phyloP scores from a whole-genome alignment of 2,888 invertebrate species.

The Cephus rjabovi region DNA sequence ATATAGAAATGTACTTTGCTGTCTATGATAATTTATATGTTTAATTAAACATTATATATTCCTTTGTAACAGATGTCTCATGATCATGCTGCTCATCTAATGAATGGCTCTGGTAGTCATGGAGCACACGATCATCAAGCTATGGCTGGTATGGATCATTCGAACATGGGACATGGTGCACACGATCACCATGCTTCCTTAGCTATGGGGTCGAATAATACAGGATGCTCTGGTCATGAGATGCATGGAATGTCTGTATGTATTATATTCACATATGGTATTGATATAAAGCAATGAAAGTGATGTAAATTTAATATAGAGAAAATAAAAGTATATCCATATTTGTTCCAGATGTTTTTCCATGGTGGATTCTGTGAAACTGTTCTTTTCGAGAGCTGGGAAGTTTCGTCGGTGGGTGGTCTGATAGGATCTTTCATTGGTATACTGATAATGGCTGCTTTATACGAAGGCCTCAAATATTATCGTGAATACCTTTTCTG shows the following conservation, averaged over 20 bases:
- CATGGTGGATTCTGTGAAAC: constrained; percentile 83
- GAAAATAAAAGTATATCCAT: neutral
- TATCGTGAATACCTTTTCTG: constrained; percentile 80
- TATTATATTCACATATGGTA: constrained; percentile 18
- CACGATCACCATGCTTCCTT: constrained; percentile 11
- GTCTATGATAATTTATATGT: neutral
- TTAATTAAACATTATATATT: constrained; percentile 30
- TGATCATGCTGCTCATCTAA: constrained; percentile 42
- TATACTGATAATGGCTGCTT: constrained; percentile 90
- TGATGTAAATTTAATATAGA: neutral
- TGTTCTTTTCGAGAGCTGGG: constrained; percentile 87
- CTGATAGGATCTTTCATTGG: constrained; percentile 91
- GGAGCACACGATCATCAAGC: constrained; percentile 31
- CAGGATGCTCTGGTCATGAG: constrained; percentile 27
- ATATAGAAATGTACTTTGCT: neutral
- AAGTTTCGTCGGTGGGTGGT: constrained; percentile 78
- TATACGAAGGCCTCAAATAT: constrained; percentile 97
- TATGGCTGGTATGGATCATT: constrained; percentile 30
- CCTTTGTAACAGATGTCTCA: constrained; percentile 44
- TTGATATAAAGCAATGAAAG: neutral
- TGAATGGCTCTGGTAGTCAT: constrained; percentile 39
- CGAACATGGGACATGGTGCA: constrained; percentile 27
- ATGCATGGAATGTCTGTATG: constrained; percentile 61
- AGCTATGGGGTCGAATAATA: constrained; percentile 7
- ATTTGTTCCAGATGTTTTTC: constrained; percentile 73